Evolutionary conservation across 2,113 vertebrate genomes (phyloP).

Genomic region (Elgaria multicarinata): DNA sequence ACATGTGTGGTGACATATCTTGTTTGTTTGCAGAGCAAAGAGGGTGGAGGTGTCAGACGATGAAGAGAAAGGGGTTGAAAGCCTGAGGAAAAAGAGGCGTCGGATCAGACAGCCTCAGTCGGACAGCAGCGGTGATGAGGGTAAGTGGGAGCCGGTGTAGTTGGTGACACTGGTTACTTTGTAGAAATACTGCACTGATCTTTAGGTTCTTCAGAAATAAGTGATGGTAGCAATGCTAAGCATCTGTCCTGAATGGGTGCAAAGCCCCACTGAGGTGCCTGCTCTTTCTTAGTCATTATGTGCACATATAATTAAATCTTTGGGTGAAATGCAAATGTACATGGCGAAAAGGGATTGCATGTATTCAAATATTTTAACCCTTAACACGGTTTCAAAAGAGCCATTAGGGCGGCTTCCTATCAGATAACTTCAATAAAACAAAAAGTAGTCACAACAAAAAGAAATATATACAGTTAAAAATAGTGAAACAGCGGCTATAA

Average conservation of each 20-base stretch:
- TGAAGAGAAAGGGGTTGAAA: conserved; percentile 79
- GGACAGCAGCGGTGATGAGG: conserved; percentile 94
- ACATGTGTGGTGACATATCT: background rate
- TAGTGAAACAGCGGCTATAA: background rate
- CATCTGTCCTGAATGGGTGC: too few relatives aligned
- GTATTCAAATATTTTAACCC: background rate
- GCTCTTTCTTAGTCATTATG: too few relatives aligned
- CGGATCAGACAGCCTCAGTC: conserved; percentile 86
- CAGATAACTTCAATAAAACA: background rate
- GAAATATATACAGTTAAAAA: background rate
- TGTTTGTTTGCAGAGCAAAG: conserved; percentile 78
- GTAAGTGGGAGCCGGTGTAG: conserved; percentile 63
- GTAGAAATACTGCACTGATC: background rate
- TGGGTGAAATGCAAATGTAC: too few relatives aligned
- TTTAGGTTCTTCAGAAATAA: background rate
- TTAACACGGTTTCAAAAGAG: background rate
- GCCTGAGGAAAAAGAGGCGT: conserved; percentile 85
- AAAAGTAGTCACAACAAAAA: background rate
- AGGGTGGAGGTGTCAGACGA: conserved; percentile 78
- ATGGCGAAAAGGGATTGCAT: background rate
- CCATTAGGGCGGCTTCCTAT: background rate
- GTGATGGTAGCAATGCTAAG: too few relatives aligned
- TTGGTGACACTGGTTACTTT: background rate
- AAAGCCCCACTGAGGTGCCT: too few relatives aligned
- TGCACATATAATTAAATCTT: background rate